These are phyloP conservation scores for Pagetopsis macropterus DNA, from an alignment of 2,797 vertebrate genomes.

Conservation along the genomic window DNA sequence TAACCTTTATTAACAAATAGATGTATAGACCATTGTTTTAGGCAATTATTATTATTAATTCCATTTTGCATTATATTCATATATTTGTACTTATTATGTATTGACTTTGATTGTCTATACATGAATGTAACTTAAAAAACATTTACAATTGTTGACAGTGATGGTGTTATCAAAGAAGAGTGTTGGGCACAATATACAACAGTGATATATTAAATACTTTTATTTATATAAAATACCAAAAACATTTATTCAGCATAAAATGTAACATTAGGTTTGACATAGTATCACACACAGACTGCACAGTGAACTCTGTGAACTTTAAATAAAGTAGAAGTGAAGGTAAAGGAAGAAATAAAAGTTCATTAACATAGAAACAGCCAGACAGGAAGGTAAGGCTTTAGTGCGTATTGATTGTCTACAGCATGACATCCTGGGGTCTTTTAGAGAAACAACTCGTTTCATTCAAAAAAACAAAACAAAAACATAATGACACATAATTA, in stretches of 20 bases:
- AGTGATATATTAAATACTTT: constrained; percentile 81
- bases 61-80: too few species aligned
- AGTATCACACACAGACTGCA: constrained; percentile 42
- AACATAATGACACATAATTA: constrained; percentile 26
- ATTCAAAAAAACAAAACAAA: not conserved
- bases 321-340: constrained; percentile 53
- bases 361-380: constrained; percentile 25
- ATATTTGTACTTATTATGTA: not conserved
- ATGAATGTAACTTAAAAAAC: too few species aligned
- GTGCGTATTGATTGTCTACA: constrained; percentile 65
- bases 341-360: constrained; percentile 30
- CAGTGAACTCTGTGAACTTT: constrained; percentile 41
- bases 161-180: constrained; percentile 17
- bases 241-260: constrained; percentile 57
- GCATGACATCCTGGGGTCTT: constrained; percentile 36
- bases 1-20: not conserved
- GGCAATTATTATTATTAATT: too few species aligned
- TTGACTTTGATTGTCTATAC: too few species aligned
- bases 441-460: constrained; percentile 26
- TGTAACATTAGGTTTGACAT: constrained; percentile 19
- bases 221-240: constrained; percentile 82
- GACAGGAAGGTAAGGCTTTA: constrained; percentile 46
- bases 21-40: not conserved
- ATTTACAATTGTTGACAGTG: not conserved
- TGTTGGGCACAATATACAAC: constrained; percentile 19